phyloP scores from a whole-genome alignment of 2,113 vertebrate species.

The Chitala chitala region DNA sequence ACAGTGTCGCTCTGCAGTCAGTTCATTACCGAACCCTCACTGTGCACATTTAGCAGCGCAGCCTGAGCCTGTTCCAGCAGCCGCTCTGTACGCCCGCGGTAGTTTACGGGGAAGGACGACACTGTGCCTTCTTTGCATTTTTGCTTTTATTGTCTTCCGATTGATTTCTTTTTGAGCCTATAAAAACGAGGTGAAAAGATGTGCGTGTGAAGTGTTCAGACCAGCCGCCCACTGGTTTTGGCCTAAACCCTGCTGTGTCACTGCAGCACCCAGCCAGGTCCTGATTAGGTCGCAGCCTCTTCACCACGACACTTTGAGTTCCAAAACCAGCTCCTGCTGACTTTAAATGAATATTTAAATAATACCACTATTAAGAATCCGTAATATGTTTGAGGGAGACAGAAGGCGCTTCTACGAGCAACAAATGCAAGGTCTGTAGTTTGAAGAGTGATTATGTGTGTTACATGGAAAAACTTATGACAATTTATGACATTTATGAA shows the following conservation, averaged over 20 bases:
- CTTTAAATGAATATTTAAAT: constrained; percentile 10
- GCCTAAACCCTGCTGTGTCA: background rate
- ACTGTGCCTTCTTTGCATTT: background rate
- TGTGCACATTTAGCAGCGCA: too few species aligned
- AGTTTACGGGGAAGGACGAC: background rate
- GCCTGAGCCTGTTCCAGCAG: too few species aligned
- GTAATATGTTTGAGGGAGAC: constrained; percentile 10
- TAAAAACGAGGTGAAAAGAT: background rate
- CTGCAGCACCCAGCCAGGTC: constrained; percentile 14
- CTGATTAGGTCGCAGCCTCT: constrained; percentile 16
- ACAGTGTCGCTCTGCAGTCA: too few species aligned
- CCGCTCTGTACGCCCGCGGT: too few species aligned
- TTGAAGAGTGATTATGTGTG: too few species aligned
- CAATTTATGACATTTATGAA: background rate
- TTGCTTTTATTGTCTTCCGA: background rate
- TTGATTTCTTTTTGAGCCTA: background rate
- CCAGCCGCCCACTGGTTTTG: constrained; percentile 12
- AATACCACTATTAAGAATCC: background rate
- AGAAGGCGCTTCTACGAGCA: background rate
- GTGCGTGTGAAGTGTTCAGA: background rate
- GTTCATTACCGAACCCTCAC: too few species aligned
- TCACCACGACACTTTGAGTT: constrained; percentile 12
- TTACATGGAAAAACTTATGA: background rate
- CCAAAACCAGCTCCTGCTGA: constrained; percentile 13
- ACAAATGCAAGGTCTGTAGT: background rate